phyloP scores from a whole-genome alignment of 2,113 vertebrate species.

The Ammodytes dubius region DNA sequence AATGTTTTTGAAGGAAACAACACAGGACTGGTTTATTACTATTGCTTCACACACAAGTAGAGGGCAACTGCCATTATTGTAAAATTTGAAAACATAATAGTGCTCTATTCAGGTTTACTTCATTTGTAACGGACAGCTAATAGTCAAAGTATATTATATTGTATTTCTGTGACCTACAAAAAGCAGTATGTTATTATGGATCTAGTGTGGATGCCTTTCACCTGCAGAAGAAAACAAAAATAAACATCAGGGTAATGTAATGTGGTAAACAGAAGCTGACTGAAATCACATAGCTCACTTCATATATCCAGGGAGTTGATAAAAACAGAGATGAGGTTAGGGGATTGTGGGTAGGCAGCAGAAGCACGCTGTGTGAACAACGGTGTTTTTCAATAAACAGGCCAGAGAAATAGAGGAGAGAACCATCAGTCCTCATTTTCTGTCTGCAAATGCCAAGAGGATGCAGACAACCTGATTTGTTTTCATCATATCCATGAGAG shows the following conservation, averaged over 20 bases:
- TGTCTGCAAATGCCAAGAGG: slow-evolving; percentile 75
- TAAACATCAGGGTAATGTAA: not conserved
- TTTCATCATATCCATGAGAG: slow-evolving; percentile 67
- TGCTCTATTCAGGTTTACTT: no score
- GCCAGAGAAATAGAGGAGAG: slow-evolving; percentile 19
- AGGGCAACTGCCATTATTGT: no score
- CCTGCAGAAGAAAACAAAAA: not conserved
- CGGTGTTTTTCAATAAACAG: slow-evolving; percentile 51
- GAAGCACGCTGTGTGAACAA: not conserved
- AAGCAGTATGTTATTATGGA: no score
- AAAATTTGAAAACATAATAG: no score
- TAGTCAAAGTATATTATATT: no score
- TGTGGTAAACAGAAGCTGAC: slow-evolving; percentile 11
- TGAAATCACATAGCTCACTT: slow-evolving; percentile 31
- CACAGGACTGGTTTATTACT: not conserved
- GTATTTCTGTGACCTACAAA: no score
- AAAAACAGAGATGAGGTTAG: slow-evolving; percentile 59
- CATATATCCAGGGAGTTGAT: slow-evolving; percentile 21
- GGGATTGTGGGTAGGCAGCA: slow-evolving; percentile 74
- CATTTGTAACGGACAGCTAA: no score
- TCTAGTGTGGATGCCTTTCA: not conserved
- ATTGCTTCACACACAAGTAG: not conserved
- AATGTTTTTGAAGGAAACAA: slow-evolving; percentile 40
- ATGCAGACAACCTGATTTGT: slow-evolving; percentile 76
- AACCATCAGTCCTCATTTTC: slow-evolving; percentile 75